Evolutionary conservation across 2,888 invertebrate species (phyloP), one percentile per base, ranked within the genome.

Genomic region (Stramonita haemastoma): DNA sequence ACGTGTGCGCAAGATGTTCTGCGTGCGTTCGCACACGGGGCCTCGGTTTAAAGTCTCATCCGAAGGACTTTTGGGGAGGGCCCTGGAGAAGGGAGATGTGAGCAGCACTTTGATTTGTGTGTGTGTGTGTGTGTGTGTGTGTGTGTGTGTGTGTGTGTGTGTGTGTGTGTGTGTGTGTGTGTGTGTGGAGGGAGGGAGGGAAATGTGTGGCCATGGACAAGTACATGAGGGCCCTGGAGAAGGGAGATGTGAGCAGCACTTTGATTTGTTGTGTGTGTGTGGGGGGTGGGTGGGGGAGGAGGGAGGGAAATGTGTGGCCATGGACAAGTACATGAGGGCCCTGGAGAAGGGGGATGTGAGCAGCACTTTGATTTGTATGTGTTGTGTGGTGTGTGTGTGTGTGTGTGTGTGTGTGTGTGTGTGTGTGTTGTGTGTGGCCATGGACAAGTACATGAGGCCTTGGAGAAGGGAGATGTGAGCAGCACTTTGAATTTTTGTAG

Each of bases 261-360:
- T n/a, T 60, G 60, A 60, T 60, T 11, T 60, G 60, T 60, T 11
- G 11, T 15, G 60, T 60, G 13, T 60, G 60, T 60, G 60, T 60
- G 60, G 11, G 60, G 11, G 60, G 17, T 60, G 60, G 11, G 60
- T 60, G 17, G 60, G n/a, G n/a, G n/a, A n/a, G n/a, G n/a, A n/a
- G n/a, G n/a, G n/a, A n/a, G n/a, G 98, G 93, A 99, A 99, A 96
- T 98, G 99, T 94, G 98, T 98, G 94, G 98, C 98, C 0, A 98
- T 99, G 97, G 97, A 98, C 86, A 98, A 98, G 96, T 99, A 98
- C 96, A 98, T 98, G 17, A 97, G 98, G 93, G 98, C 98, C 15
- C 97, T 99, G 86, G 97, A 94, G 91, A 92, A 90, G 57, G 92
- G 92, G 87, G 91, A 93, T 84, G 93, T 94, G 36, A 92, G 91